These are phyloP conservation scores for Ptychadena robeensis DNA, from an alignment of 2,797 vertebrate species.

Conservation along the genomic window DNA sequence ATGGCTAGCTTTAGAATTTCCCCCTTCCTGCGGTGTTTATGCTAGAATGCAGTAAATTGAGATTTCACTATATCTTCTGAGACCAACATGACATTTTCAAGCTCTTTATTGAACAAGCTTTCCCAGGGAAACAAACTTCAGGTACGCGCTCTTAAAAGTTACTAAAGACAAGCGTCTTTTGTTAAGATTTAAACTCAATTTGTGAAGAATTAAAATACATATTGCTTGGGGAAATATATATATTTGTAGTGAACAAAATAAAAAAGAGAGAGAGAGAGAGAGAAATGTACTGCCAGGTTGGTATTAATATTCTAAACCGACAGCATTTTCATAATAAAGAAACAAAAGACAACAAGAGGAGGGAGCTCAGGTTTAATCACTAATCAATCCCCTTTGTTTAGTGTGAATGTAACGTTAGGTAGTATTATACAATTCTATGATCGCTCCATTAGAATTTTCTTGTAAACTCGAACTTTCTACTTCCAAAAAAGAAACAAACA, in stretches of 20 bases:
- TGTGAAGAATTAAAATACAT: constrained; percentile 38
- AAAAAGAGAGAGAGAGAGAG: not conserved
- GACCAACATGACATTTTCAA: constrained; percentile 20
- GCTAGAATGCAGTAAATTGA: constrained; percentile 3
- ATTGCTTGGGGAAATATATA: constrained; percentile 21
- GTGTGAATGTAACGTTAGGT: constrained; percentile 80
- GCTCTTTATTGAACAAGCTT: not conserved
- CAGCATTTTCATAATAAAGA: constrained; percentile 84
- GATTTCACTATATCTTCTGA: constrained; percentile 23
- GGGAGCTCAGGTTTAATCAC: constrained; percentile 86
- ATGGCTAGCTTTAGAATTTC: too few relatives aligned
- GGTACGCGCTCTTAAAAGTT: not conserved
- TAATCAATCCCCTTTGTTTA: constrained; percentile 86
- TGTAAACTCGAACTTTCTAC: constrained; percentile 73
- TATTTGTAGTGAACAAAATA: constrained; percentile 7
- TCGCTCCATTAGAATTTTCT: constrained; percentile 77
- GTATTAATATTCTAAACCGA: constrained; percentile 83
- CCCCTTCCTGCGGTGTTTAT: not conserved
- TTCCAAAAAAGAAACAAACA: constrained; percentile 77
- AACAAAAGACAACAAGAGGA: constrained; percentile 84
- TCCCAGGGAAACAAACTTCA: constrained; percentile 4
- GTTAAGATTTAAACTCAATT: constrained; percentile 37
- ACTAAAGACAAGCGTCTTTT: constrained; percentile 1
- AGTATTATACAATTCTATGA: constrained; percentile 80
- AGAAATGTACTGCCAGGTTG: constrained; percentile 67